Base-by-base conservation (phyloP, 2,113 vertebrate genomes). In the Stercorarius parasiticus region DNA sequence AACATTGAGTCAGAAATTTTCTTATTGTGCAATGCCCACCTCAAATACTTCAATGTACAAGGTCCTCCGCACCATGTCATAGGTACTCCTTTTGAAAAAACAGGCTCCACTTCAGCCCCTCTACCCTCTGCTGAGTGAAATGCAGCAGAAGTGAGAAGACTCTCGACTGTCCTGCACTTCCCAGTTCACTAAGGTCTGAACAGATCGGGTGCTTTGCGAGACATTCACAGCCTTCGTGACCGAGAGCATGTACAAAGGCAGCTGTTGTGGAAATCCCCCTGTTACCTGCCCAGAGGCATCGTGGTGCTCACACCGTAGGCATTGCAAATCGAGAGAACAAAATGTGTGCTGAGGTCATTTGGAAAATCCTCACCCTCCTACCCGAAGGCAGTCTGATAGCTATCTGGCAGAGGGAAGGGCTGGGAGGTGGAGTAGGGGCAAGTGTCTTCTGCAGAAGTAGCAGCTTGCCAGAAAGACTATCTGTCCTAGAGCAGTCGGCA, bases 381-480 rank as follows among this genome's bases (percentile, higher is more conserved):
- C 9, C 1, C 34, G 65, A 59, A 67, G 38, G 43, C 13, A 40
- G 17, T 21, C 13, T 26, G 34, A 43, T 19, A 45, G 5, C 9
- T 53, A 12, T 15, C 13, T 71, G 45, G 64, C 13, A 59, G 27
- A 38, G 19, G 22, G 36, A 79, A 79, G 47, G 17, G 22, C 30
- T 6, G 1, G 27, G 4, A 10, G 3, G 1, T 1, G 9, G 12
- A 11, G 9, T 5, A 4, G 26, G 14, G 4, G 5, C 26, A 50
- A 23, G 13, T 15, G 19, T 34, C 52, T 58, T 72, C 49, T 76
- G 79, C 36, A 69, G 17, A 52, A 79, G 22, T 8, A 90, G 8
- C n/a, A 76, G 26, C 36, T 6, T 40, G 45, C 17, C 27, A 12
- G 42, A 42, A 94, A 56, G 14, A 17, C n/a, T 58, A 3, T 45